Evolutionary conservation across 2,113 vertebrate genomes (phyloP), one percentile per base, ranked within the genome.

Genomic region (Channa maculata): DNA sequence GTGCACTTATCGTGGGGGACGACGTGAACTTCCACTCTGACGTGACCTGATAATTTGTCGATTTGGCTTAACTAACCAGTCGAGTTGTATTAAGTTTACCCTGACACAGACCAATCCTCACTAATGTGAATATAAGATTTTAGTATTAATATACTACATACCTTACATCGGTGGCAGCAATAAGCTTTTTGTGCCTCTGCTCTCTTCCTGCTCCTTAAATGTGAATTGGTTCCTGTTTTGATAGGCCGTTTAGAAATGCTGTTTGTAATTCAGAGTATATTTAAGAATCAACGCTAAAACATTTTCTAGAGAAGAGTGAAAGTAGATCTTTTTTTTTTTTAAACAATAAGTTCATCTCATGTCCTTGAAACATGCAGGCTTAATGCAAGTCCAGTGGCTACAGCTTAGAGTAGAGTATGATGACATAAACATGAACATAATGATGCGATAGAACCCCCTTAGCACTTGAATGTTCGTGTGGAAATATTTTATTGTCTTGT

Each of bases 381-480:
- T 78, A 24, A 70, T 68, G 68, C 65, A 63, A 77, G 59, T 68
- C 37, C 54, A 59, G 13, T 50, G 66, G 67, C 63, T 70, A 6
- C 63, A 54, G 45, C 33, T 15, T 71, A 77, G 75, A 59, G 49
- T 64, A 75, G 74, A 83, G 13, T 36, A 43, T 50, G 52, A 43
- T 50, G 52, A 64, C 48, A n/a, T n/a, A n/a, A n/a, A n/a, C n/a
- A n/a, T n/a, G n/a, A 24, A 64, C 67, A 49, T 49, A 55, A 63
- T 10, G 48, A 91, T 85, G 88, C 86, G 88, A 89, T 87, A 86
- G 51, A 70, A 89, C 59, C 63, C 81, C 68, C 60, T 10, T 15
- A 83, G 77, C 85, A 88, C 86, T 79, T 83, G 89, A 89, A 85
- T 85, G 81, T 87, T 78, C 65, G 75, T 62, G 80, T 86, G 82